Evolutionary conservation across 2,888 invertebrate species (phyloP), one percentile per base, ranked within the genome.

Genomic region (Myathropa florea): DNA sequence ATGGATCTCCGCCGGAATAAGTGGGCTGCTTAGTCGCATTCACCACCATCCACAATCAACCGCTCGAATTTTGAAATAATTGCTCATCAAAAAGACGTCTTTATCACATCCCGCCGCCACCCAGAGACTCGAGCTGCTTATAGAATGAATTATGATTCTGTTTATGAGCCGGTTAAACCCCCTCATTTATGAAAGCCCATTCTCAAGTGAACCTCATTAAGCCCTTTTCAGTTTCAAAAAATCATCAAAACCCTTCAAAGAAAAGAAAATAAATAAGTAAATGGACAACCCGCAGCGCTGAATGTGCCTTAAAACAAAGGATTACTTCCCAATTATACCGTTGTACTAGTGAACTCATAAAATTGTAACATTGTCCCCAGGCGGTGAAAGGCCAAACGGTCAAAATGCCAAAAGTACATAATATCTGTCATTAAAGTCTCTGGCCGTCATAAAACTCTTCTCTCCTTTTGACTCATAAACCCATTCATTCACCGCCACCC

Each of bases 331-430:
- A 63, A 61, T 61, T 61, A 61, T 18, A 30, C 26, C 26, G 59
- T n/a, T 59, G 59, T 24, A 9, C 14, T 26, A 59, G 26, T 59
- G 24, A 59, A 21, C 73, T 57, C 73, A n/a, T 75, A 77, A 77
- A 77, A 55, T 53, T 46, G 26, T 33, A 36, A 59, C 46, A 59
- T 33, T 53, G 46, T 61, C 61, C 60, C 33, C 33, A 23, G 57
- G n/a, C 30, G 3, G 4, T 30, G 33, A 63, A 46, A n/a, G 33
- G 30, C 23, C 61, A 24, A 33, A 46, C 46, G 46, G 57, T 59
- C 28, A 57, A 64, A 75, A 75, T 33, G 65, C 64, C 64, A 75
- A 70, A 77, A 78, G 63, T 70, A 78, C 63, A 70, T 70, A 78
- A 70, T 70, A 67, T 55, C 70, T 55, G 68, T 57, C 70, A 70